Evolutionary conservation across 30 jellyfish, hydroid and myxozoan genomes (phyloP), one percentile per base, ranked within the genome.

Genomic region (Hydra vulgaris): DNA sequence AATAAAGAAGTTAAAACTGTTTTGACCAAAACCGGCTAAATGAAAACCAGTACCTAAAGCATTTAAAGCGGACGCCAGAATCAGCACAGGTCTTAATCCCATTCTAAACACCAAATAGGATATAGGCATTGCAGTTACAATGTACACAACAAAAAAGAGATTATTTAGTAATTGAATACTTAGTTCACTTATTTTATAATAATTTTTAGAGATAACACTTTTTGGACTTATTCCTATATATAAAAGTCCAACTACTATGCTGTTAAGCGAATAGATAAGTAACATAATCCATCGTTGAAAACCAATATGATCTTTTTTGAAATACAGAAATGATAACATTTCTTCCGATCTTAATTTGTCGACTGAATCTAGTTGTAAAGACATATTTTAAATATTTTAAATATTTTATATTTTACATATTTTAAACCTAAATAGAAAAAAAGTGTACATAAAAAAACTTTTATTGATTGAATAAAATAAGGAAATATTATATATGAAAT

Each of bases 181-280:
- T 21, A 73, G 75, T 23, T 80, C 77, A n/a, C 40, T 17, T 17
- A 85, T 83, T 0, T 67, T 24, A 77, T 85, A 90, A 69, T 90
- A 90, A 16, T 84, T 82, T 76, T 21, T 79, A 0, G 74, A 89
- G 15, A 85, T 77, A 52, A 80, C 74, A 26, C 83, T 85, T 25
- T 84, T 83, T 0, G 97, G 82, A 7, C 95, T 86, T 17, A 90
- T 69, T 0, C 94, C 81, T 55, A 90, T 90, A 89, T 88, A 90
- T 26, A 90, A 19, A 0, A 86, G 85, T n/a, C 87, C 97, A 81
- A 85, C 82, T 0, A 89, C 88, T 89, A 82, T 82, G 7, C 90
- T 90, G 72, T 79, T 83, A 75, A 72, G 66, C 40, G 89, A 81
- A 71, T 84, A 90, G 18, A 90, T 66, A 70, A 85, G 79, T 21